Conservation (phyloP, 2,888 invertebrate species). For the Argyresthia goedartella region DNA sequence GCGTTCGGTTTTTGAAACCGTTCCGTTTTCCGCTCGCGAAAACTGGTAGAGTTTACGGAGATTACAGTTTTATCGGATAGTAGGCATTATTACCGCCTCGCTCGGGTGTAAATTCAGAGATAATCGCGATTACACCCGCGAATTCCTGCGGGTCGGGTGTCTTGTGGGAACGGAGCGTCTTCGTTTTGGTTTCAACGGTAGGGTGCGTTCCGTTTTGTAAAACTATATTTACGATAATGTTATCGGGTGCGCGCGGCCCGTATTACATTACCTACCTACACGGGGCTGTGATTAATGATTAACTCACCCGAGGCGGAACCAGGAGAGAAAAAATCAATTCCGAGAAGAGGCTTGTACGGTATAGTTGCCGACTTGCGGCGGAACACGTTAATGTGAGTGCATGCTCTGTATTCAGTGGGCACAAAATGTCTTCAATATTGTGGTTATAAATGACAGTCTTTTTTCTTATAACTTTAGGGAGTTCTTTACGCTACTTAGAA, state of each 20-base stretch:
- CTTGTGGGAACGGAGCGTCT: slow-evolving; percentile 33
- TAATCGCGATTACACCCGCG: slow-evolving; percentile 50
- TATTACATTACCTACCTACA: slow-evolving; percentile 48
- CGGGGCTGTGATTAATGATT: slow-evolving; percentile 46
- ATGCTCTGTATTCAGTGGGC: too few relatives aligned
- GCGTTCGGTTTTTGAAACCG: slow-evolving; percentile 25
- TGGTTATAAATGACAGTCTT: too few relatives aligned
- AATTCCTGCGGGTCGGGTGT: slow-evolving; percentile 49
- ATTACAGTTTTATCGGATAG: slow-evolving; percentile 29
- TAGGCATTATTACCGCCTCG: slow-evolving; percentile 29
- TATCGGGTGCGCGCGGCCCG: slow-evolving; percentile 35
- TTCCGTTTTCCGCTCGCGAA: slow-evolving; percentile 3
- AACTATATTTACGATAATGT: slow-evolving; percentile 66
- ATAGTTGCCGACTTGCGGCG: too few relatives aligned
- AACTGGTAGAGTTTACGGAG: slow-evolving; percentile 20
- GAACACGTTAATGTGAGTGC: too few relatives aligned
- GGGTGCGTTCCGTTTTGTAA: slow-evolving; percentile 49
- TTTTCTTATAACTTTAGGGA: too few relatives aligned
- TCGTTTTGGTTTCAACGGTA: slow-evolving; percentile 40
- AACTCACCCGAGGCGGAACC: slow-evolving; percentile 33
- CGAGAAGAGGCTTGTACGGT: slow-evolving; percentile 17
- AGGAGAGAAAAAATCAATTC: slow-evolving; percentile 33
- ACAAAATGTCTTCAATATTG: too few relatives aligned
- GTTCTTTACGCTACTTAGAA: too few relatives aligned
- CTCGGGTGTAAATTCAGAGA: slow-evolving; percentile 44